These are phyloP conservation scores for Ichneumoninae sp. DNA, from an alignment of 2,888 invertebrate species.

Conservation along the genomic window DNA sequence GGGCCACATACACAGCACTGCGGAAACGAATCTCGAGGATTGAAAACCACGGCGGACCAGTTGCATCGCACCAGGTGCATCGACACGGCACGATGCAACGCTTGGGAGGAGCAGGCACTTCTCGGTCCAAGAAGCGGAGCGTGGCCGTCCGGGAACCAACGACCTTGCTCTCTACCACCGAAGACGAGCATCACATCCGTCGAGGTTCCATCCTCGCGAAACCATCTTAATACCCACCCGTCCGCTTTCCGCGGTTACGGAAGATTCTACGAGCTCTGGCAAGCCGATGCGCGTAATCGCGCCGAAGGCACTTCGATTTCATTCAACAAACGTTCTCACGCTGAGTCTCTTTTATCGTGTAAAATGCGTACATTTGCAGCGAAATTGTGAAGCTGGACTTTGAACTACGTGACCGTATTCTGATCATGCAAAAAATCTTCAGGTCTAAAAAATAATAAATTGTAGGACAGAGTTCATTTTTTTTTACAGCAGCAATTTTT, in stretches of 20 bases:
- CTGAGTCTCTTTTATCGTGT: slow-evolving; percentile 29
- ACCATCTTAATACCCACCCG: slow-evolving; percentile 1
- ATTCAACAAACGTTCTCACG: slow-evolving; percentile 52
- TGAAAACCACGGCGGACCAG: slow-evolving; percentile 17
- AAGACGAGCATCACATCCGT: slow-evolving; percentile 23
- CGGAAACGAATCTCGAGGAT: slow-evolving; percentile 29
- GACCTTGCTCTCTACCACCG: slow-evolving; percentile 59
- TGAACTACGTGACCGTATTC: background rate
- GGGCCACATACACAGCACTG: slow-evolving; percentile 6
- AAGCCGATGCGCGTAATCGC: slow-evolving; percentile 22
- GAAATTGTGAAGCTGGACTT: background rate
- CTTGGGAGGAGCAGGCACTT: slow-evolving; percentile 59
- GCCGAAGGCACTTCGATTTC: slow-evolving; percentile 46
- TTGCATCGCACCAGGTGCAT: slow-evolving; percentile 25
- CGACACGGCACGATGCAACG: slow-evolving; percentile 62
- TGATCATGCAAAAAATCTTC: background rate
- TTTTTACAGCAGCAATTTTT: too few species aligned
- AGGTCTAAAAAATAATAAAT: background rate
- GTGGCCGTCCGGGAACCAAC: slow-evolving; percentile 66
- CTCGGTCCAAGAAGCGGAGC: slow-evolving; percentile 69
- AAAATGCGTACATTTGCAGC: background rate
- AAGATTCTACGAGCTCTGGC: slow-evolving; percentile 11
- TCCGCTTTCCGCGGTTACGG: slow-evolving; percentile 27
- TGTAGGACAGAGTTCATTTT: background rate
- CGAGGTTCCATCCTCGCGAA: slow-evolving; percentile 45